phyloP scores from a whole-genome alignment of 1,140 invertebrate species.

The Condylostylus longicornis region DNA sequence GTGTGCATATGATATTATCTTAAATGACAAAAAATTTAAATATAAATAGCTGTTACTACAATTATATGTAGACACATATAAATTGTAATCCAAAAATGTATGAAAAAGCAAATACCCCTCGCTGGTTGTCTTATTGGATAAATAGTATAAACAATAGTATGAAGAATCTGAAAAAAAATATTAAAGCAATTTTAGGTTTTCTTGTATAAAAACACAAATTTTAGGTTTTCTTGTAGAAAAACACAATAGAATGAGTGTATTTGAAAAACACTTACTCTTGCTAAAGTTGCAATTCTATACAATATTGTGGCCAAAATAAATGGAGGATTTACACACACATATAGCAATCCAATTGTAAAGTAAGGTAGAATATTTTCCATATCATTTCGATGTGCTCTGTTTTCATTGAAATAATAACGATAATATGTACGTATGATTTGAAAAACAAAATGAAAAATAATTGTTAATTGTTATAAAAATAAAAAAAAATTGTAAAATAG shows the following conservation, averaged over 20 bases:
- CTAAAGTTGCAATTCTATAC: constrained; percentile 40
- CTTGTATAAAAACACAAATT: too few species aligned
- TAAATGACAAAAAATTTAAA: too few species aligned
- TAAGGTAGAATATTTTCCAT: constrained; percentile 53
- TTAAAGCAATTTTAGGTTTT: too few species aligned
- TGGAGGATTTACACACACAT: constrained; percentile 41
- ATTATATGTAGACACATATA: constrained; percentile 37
- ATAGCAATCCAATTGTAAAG: constrained; percentile 41
- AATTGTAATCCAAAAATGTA: constrained; percentile 34
- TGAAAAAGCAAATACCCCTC: constrained; percentile 38
- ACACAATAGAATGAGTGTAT: too few species aligned
- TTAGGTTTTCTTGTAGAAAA: too few species aligned
- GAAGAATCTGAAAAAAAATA: too few species aligned
- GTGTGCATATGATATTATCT: too few species aligned
- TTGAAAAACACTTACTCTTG: constrained; percentile 38
- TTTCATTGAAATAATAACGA: too few species aligned
- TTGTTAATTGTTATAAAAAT: neutral
- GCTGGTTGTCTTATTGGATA: constrained; percentile 40
- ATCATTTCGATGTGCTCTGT: constrained; percentile 55
- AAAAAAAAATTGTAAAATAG: neutral
- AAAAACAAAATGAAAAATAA: constrained; percentile 9
- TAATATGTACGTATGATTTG: too few species aligned
- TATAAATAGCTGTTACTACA: too few species aligned
- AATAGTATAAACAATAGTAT: constrained; percentile 45
- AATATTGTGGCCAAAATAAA: constrained; percentile 35